These are phyloP conservation scores for Strix aluco DNA, from an alignment of 2,113 vertebrate species.

Conservation along the genomic window DNA sequence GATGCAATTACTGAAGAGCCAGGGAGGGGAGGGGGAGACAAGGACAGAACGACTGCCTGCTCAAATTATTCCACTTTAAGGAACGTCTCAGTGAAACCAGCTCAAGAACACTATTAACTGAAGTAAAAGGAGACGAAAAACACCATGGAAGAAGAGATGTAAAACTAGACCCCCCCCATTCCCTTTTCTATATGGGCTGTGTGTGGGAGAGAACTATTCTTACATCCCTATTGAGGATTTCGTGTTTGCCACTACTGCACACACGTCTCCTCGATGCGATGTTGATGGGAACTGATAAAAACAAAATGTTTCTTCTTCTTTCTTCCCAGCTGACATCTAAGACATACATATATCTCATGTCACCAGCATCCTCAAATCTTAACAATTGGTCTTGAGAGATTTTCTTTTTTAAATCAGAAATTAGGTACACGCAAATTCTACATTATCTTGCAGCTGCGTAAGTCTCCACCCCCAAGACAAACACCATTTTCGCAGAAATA, in stretches of 20 bases:
- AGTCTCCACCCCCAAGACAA: background rate
- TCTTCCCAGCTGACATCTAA: background rate
- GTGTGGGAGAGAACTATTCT: background rate
- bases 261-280: accelerated
- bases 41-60: background rate
- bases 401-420: background rate
- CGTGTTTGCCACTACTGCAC: background rate
- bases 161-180: background rate
- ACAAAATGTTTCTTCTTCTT: background rate
- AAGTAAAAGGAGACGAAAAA: background rate
- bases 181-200: background rate
- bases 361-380: background rate
- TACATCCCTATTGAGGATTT: background rate
- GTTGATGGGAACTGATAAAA: background rate
- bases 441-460: background rate
- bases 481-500: background rate
- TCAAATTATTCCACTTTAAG: background rate
- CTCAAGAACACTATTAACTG: background rate
- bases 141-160: background rate
- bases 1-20: slow-evolving; percentile 4
- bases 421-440: background rate
- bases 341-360: background rate
- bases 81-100: background rate
- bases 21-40: background rate
- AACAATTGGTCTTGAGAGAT: background rate